phyloP scores from a whole-genome alignment of 2,888 invertebrate species.

The Blomia tropicalis region DNA sequence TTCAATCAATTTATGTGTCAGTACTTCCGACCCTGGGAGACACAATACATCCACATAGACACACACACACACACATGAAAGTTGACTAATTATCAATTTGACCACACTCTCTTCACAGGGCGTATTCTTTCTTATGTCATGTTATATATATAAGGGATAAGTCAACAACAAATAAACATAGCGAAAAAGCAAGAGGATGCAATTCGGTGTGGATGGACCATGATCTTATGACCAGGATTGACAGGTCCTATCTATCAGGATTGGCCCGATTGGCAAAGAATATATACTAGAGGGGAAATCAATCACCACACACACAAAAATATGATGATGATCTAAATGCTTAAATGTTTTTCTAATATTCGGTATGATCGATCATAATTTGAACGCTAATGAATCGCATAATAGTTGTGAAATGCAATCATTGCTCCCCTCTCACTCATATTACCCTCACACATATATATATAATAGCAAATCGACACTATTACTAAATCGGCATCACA shows the following conservation, averaged over 20 bases:
- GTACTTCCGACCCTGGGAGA: conserved; percentile 4
- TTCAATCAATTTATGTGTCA: conserved; percentile 13
- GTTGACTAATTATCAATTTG: conserved; percentile 11
- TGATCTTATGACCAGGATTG: no score
- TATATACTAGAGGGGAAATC: neutral
- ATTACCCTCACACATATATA: no score
- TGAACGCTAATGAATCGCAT: conserved; percentile 4
- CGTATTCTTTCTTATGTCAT: neutral
- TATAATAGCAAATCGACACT: no score
- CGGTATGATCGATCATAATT: conserved; percentile 15
- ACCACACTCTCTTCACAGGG: neutral
- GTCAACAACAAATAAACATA: conserved; percentile 13
- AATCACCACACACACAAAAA: neutral
- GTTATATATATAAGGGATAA: neutral
- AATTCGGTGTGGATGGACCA: no score
- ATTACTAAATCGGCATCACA: no score
- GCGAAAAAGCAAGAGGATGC: neutral
- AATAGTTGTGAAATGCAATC: conserved; percentile 12
- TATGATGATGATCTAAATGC: neutral
- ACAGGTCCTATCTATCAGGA: conserved; percentile 7
- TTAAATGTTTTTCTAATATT: no score
- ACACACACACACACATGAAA: neutral
- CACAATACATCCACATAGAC: neutral
- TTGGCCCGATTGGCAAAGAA: neutral
- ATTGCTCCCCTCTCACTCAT: no score